Conservation (phyloP, 2,113 vertebrate species). For the Rhinichthys klamathensis region DNA sequence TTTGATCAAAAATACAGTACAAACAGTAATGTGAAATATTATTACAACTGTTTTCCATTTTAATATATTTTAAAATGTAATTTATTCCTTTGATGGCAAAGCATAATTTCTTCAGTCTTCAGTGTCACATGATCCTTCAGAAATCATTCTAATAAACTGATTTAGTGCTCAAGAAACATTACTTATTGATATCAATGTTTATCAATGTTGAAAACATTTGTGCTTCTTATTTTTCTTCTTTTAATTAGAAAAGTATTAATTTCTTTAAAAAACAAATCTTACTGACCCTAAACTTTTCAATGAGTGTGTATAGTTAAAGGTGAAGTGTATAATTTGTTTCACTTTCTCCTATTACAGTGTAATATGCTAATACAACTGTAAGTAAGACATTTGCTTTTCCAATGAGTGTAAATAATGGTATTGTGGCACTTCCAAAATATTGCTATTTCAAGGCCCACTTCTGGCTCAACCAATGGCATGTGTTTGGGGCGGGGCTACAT, state of each 20-base stretch:
- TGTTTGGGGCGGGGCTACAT: neutral
- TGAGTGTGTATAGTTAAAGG: neutral
- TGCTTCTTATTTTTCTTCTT: neutral
- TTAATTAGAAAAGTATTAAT: neutral
- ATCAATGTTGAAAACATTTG: neutral
- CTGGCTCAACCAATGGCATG: neutral
- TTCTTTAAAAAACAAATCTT: neutral
- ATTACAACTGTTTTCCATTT: neutral
- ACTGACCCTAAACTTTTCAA: neutral
- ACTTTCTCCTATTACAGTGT: neutral
- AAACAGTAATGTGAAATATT: neutral
- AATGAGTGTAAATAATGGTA: neutral
- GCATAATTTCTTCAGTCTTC: neutral
- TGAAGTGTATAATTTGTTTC: neutral
- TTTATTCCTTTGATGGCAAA: neutral
- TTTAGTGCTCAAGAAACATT: too few species aligned
- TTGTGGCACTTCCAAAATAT: neutral
- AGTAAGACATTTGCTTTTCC: neutral
- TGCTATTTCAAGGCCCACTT: neutral
- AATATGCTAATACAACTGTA: neutral
- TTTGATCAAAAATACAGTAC: neutral
- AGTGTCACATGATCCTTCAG: conserved; percentile 2
- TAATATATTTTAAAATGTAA: neutral
- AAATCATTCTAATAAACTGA: neutral
- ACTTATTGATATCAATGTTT: neutral